phyloP scores from a whole-genome alignment of 2,888 invertebrate species.

The Polia nebulosa region DNA sequence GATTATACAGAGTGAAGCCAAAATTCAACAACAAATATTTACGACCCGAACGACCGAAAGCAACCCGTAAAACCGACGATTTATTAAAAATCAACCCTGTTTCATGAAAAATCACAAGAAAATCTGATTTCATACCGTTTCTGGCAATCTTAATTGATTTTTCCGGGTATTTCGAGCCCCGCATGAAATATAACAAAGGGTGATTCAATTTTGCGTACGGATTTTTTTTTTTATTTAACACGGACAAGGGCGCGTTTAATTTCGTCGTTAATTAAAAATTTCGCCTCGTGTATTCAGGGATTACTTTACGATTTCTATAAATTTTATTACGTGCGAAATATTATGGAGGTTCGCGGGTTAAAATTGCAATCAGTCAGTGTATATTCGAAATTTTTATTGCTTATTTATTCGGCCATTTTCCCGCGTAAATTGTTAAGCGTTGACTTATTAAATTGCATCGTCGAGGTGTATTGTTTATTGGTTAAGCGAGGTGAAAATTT shows the following conservation, averaged over 20 bases:
- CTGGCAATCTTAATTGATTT: slow-evolving; percentile 61
- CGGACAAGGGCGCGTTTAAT: slow-evolving; percentile 67
- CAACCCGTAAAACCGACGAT: slow-evolving; percentile 27
- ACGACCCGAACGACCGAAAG: slow-evolving; percentile 14
- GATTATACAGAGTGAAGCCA: slow-evolving; percentile 42
- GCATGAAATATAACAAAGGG: slow-evolving; percentile 61
- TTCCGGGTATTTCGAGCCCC: slow-evolving; percentile 37
- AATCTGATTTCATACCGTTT: slow-evolving; percentile 48
- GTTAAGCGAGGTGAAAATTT: slow-evolving; percentile 34
- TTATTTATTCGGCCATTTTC: slow-evolving; percentile 37
- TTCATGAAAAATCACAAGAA: slow-evolving; percentile 43
- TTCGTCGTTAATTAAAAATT: slow-evolving; percentile 79
- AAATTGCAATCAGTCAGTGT: slow-evolving; percentile 47
- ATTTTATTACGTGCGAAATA: slow-evolving; percentile 64
- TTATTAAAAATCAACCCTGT: slow-evolving; percentile 33
- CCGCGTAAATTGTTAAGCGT: slow-evolving; percentile 19
- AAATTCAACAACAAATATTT: slow-evolving; percentile 33
- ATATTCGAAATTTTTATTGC: slow-evolving; percentile 38
- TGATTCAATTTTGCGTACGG: slow-evolving; percentile 65
- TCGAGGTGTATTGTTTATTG: slow-evolving; percentile 43
- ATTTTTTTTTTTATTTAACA: slow-evolving; percentile 68
- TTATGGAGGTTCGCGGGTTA: slow-evolving; percentile 26
- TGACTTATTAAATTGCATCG: slow-evolving; percentile 47
- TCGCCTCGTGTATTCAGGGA: slow-evolving; percentile 70
- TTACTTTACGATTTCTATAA: slow-evolving; percentile 72